Conservation (phyloP, 2,888 invertebrate genomes). For the Hemithea aestivaria region DNA sequence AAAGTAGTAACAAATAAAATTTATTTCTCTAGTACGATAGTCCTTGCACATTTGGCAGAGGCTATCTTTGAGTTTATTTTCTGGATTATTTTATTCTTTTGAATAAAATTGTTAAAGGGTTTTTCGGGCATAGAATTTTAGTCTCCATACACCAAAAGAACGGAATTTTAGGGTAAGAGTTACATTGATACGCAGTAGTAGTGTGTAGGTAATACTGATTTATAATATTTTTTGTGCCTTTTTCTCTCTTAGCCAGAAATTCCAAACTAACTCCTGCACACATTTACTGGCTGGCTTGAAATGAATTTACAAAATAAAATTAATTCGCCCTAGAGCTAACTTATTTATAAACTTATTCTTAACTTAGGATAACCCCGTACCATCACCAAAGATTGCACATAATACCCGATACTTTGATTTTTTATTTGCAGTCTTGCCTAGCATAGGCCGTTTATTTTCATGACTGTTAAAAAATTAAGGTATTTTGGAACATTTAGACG, state of each 20-base stretch:
- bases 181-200: too few relatives aligned
- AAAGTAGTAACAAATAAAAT: too few relatives aligned
- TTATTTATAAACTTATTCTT: conserved; percentile 51
- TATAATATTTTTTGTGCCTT: too few relatives aligned
- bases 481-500: conserved; percentile 60
- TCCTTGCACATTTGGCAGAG: too few relatives aligned
- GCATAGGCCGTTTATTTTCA: conserved; percentile 49
- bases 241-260: background rate
- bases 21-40: too few relatives aligned
- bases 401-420: conserved; percentile 87
- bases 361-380: conserved; percentile 74
- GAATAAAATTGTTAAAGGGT: too few relatives aligned
- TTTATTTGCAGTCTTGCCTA: conserved; percentile 75
- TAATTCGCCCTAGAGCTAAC: conserved; percentile 48
- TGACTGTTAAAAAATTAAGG: conserved; percentile 76
- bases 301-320: conserved; percentile 58
- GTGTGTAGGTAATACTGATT: too few relatives aligned
- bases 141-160: too few relatives aligned
- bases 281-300: conserved; percentile 60
- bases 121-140: too few relatives aligned
- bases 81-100: too few relatives aligned
- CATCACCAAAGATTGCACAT: conserved; percentile 91
- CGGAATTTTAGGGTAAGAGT: too few relatives aligned
- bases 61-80: background rate
- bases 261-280: background rate